Base-by-base conservation (phyloP, 2,888 invertebrate species). In the Amiota minor region DNA sequence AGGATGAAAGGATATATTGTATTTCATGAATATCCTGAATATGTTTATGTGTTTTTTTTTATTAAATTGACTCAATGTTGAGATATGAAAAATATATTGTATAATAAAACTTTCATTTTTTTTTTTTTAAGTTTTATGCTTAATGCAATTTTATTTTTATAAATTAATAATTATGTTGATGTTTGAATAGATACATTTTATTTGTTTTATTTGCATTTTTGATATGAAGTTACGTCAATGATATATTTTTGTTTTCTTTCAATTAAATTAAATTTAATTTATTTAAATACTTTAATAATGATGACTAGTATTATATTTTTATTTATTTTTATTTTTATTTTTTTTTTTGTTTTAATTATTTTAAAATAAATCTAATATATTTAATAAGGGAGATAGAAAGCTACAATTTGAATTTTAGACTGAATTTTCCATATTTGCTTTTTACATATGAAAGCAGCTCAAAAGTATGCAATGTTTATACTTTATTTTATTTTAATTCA, bases 141-240 rank as follows among this genome's bases (percentile, higher is more conserved):
- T 35, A 6, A 35, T 35, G 35, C 35, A 35, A 2, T 35, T 35
- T 35, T 6, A 35, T 35, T 35, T 35, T 35, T 35, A 35, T 35
- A 8, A 2, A 35, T 18, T 10, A 45, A 35, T 12, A 75, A 71
- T 77, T 73, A n/a, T n/a, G 74, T 75, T 68, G 74, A 69, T 23
- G 55, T 1, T 69, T 62, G 6, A 73, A 71, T 69, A 61, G 73
- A 80, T 76, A 74, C 23, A 53, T 12, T 68, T 18, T 72, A 62
- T 64, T 18, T 69, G 16, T 49, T 59, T 53, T 62, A 55, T 64
- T 59, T 72, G 23, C 20, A 49, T 47, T 62, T 59, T 20, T n/a
- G 35, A 65, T 18, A 59, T 69, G n/a, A 49, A 20, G 11, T 71
- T 62, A 23, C n/a, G 16, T 59, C 62, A 46, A 47, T 56, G 35